Conservation (phyloP, 2,888 invertebrate genomes). For the Lasioglossum figueresi region DNA sequence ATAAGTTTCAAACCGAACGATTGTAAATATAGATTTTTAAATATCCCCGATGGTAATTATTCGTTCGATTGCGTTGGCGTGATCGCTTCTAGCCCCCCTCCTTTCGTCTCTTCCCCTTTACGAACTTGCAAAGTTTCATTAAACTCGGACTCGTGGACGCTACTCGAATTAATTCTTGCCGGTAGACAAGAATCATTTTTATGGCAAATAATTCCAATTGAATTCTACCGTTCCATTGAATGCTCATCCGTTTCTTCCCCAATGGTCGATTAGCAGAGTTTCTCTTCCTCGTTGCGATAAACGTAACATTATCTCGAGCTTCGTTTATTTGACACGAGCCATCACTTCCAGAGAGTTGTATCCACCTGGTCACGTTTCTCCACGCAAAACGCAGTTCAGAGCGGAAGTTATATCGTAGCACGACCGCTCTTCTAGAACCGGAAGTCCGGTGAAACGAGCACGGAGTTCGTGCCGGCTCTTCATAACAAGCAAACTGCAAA, state of each 20-base stretch:
- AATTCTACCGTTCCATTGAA: not conserved
- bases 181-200: not conserved
- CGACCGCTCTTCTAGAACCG: conserved; percentile 16
- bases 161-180: not conserved
- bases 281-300: not conserved
- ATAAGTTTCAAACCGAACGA: not conserved
- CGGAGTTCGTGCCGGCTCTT: conserved; percentile 19
- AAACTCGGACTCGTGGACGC: conserved; percentile 1
- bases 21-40: conserved; percentile 10
- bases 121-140: conserved; percentile 12
- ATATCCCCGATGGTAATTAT: not conserved
- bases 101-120: not conserved
- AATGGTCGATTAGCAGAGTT: not conserved
- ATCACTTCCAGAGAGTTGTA: conserved; percentile 20
- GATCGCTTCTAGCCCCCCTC: not conserved
- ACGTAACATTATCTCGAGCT: not conserved
- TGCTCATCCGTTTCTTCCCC: not conserved
- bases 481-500: conserved; percentile 11
- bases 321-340: conserved; percentile 1
- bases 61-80: not conserved
- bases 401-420: not conserved
- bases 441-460: conserved; percentile 30
- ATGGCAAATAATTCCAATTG: not conserved
- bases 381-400: conserved; percentile 2
- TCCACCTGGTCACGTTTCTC: conserved; percentile 17